Conservation (phyloP, 2,797 vertebrate genomes). For the Chelon labrosus region DNA sequence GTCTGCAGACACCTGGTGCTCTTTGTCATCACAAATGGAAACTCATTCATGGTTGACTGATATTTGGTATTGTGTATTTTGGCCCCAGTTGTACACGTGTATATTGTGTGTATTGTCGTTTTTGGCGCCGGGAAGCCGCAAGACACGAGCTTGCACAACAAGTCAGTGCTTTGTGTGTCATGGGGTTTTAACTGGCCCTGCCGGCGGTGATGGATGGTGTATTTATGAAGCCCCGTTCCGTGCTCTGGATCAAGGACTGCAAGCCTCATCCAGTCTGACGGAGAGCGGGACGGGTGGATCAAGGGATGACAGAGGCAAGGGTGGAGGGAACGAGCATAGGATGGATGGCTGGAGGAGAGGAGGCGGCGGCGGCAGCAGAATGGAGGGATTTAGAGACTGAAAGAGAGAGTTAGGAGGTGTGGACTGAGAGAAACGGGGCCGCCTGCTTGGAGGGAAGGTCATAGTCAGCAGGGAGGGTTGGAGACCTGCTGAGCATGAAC, state of each 20-base stretch:
- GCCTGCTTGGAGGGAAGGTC: slow-evolving; percentile 70
- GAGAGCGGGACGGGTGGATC: slow-evolving; percentile 39
- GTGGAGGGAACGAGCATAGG: slow-evolving; percentile 14
- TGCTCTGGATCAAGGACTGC: slow-evolving; percentile 63
- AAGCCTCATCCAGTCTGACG: slow-evolving; percentile 54
- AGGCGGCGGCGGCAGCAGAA: slow-evolving; percentile 22
- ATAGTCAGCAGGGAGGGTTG: slow-evolving; percentile 57
- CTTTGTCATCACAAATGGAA: slow-evolving; percentile 23
- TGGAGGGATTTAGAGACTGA: slow-evolving; percentile 29
- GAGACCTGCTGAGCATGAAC: slow-evolving; percentile 55
- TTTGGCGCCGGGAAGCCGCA: neutral
- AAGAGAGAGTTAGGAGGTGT: neutral
- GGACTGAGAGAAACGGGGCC: slow-evolving; percentile 28
- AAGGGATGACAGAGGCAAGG: slow-evolving; percentile 42
- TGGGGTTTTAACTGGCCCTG: slow-evolving; percentile 47
- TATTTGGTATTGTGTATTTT: slow-evolving; percentile 13
- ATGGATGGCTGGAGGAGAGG: slow-evolving; percentile 16
- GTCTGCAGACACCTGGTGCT: neutral
- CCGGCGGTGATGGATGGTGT: slow-evolving; percentile 68
- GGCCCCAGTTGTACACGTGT: neutral
- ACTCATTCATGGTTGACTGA: neutral
- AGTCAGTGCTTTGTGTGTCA: slow-evolving; percentile 47
- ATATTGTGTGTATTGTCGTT: neutral
- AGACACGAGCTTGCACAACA: slow-evolving; percentile 2
- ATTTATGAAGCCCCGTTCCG: slow-evolving; percentile 62